These are phyloP conservation scores for Hydrophis major DNA, from an alignment of 2,797 vertebrate species.

Conservation along the genomic window DNA sequence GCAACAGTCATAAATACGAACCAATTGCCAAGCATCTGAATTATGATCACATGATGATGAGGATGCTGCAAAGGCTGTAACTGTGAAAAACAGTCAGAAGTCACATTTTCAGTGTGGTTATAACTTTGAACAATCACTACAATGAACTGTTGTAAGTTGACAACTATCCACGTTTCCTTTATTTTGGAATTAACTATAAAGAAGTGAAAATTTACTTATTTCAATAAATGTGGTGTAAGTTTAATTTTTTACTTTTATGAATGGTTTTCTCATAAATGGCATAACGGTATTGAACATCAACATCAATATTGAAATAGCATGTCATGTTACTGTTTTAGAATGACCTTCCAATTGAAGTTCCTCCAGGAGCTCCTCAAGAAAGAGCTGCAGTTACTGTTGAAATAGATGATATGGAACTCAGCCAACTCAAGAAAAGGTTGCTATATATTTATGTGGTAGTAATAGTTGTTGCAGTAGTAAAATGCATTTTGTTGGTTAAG, in stretches of 20 bases:
- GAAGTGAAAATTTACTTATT: not conserved
- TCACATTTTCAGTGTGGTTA: too few species aligned
- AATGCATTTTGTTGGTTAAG: not conserved
- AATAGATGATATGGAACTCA: slow-evolving; percentile 70
- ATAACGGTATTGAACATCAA: slow-evolving; percentile 35
- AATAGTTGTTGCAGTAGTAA: not conserved
- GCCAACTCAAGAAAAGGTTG: slow-evolving; percentile 80
- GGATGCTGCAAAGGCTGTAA: not conserved
- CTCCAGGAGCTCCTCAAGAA: slow-evolving; percentile 86
- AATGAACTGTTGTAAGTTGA: not conserved
- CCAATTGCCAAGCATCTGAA: not conserved
- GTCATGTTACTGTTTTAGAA: slow-evolving; percentile 67
- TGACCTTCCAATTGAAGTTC: slow-evolving; percentile 73
- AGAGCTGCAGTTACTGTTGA: slow-evolving; percentile 67
- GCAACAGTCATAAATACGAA: not conserved
- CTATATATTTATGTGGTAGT: slow-evolving; percentile 17
- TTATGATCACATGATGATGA: not conserved
- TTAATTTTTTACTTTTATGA: not conserved
- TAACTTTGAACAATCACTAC: not conserved
- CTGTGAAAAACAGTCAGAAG: too few species aligned
- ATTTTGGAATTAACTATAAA: not conserved
- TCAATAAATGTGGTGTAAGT: not conserved
- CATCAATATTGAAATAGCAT: not conserved
- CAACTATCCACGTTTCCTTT: not conserved
- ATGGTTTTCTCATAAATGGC: fast-evolving